These are phyloP conservation scores for Phenganax marumi DNA, from an alignment of 92 coral and sea anemone genomes.

Conservation along the genomic window DNA sequence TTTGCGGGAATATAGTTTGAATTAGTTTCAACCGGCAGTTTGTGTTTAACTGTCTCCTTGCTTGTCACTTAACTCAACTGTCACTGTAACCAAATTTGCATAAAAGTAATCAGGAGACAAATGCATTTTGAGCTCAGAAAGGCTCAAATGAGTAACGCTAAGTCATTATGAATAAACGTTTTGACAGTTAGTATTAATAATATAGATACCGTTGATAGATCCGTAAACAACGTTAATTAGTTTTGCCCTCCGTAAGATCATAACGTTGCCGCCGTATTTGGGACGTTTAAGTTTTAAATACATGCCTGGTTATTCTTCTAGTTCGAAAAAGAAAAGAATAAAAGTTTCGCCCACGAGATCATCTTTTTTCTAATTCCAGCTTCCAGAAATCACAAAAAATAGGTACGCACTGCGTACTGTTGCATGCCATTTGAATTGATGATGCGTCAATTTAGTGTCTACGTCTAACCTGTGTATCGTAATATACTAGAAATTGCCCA, in stretches of 20 bases:
- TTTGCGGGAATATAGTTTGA: not conserved
- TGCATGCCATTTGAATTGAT: no score
- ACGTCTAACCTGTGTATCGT: no score
- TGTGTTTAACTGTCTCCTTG: slow-evolving; percentile 1
- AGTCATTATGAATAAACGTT: not conserved
- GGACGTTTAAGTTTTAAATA: no score
- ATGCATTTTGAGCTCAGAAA: not conserved
- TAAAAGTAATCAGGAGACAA: not conserved
- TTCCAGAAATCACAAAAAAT: no score
- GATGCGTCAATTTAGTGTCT: no score
- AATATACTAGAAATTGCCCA: no score
- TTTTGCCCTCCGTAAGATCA: not conserved
- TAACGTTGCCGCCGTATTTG: no score
- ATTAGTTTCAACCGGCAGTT: not conserved
- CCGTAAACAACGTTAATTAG: not conserved
- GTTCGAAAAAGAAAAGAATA: no score
- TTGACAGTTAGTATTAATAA: not conserved
- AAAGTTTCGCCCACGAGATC: no score
- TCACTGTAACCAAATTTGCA: not conserved
- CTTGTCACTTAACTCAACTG: not conserved
- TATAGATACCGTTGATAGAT: not conserved
- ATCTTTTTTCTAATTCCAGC: no score
- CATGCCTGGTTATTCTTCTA: no score
- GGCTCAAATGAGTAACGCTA: not conserved
- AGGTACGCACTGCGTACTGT: no score